Percentiles rank a stretch among this genome's conserved stretches.
Conservation (phyloP, 2,113 vertebrate genomes). For the Melospiza melodia region DNA sequence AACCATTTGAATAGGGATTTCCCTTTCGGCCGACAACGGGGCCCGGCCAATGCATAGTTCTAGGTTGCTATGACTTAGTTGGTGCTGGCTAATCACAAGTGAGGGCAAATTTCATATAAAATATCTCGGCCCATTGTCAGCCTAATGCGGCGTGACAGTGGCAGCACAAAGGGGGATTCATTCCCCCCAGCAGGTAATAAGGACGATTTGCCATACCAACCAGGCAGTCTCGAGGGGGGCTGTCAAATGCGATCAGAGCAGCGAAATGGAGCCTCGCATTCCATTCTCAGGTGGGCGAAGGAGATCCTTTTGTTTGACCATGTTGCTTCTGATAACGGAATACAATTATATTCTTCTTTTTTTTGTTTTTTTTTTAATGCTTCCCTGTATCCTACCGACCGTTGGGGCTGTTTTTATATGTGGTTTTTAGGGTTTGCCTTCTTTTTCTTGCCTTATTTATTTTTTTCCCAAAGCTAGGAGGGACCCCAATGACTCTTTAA, state of each 20-base stretch:
- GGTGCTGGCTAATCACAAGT: slow-evolving; percentile 97
- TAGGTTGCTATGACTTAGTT: slow-evolving; percentile 99
- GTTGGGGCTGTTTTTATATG: neutral
- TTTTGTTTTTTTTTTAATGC: neutral
- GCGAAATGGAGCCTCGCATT: slow-evolving; percentile 73
- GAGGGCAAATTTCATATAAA: slow-evolving; percentile 99
- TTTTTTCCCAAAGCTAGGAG: neutral
- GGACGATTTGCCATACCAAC: slow-evolving; percentile 87
- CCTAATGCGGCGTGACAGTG: slow-evolving; percentile 94
- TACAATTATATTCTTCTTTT: slow-evolving; percentile 27
- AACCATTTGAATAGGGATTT: slow-evolving; percentile 96
- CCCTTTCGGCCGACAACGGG: slow-evolving; percentile 90
- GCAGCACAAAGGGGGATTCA: slow-evolving; percentile 94
- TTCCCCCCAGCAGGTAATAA: slow-evolving; percentile 93
- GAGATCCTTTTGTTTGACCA: slow-evolving; percentile 67
- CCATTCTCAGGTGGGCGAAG: slow-evolving; percentile 81
- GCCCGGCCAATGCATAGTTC: slow-evolving; percentile 93
- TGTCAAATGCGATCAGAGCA: slow-evolving; percentile 76
- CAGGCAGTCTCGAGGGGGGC: slow-evolving; percentile 75
- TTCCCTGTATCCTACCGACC: neutral
- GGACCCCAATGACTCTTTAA: neutral
- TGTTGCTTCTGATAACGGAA: slow-evolving; percentile 71
- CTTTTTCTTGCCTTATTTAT: neutral
- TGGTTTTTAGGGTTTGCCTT: neutral
- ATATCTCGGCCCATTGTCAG: slow-evolving; percentile 92